phyloP scores from a whole-genome alignment of 2,888 invertebrate species.

The Spodoptera picta region DNA sequence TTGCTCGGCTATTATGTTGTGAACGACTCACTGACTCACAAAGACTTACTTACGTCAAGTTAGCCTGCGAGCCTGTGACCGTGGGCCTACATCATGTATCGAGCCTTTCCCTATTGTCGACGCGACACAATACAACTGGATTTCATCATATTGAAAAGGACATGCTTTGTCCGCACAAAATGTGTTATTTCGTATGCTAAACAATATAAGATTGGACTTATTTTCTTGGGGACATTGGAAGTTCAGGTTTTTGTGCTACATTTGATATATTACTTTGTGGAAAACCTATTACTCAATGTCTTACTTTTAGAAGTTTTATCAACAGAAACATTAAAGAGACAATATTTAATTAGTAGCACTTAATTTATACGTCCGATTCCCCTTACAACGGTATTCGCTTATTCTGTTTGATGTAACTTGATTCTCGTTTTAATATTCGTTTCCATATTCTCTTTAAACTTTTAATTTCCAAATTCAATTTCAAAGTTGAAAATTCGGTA shows the following conservation, averaged over 20 bases:
- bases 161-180: not conserved
- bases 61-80: conserved; percentile 2
- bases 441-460: conserved; percentile 7
- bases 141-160: conserved; percentile 3
- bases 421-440: conserved; percentile 1
- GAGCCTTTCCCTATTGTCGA: conserved; percentile 16
- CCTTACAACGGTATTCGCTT: too few relatives aligned
- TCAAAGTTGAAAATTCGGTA: conserved; percentile 15
- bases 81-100: conserved; percentile 14
- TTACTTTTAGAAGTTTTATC: too few relatives aligned
- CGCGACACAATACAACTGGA: not conserved
- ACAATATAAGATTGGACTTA: not conserved
- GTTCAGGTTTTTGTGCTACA: too few relatives aligned
- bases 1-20: conserved; percentile 9
- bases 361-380: too few relatives aligned
- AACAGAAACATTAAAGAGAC: too few relatives aligned
- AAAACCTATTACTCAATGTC: too few relatives aligned
- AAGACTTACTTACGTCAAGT: conserved; percentile 17
- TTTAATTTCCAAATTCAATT: conserved; percentile 19
- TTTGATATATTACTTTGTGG: too few relatives aligned
- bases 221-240: not conserved
- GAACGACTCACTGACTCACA: conserved; percentile 10
- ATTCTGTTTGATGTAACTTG: not conserved
- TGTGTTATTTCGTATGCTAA: not conserved
- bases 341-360: too few relatives aligned